Evolutionary conservation across 2,797 vertebrate species (phyloP).

Genomic region (Pelochelys cantorii): DNA sequence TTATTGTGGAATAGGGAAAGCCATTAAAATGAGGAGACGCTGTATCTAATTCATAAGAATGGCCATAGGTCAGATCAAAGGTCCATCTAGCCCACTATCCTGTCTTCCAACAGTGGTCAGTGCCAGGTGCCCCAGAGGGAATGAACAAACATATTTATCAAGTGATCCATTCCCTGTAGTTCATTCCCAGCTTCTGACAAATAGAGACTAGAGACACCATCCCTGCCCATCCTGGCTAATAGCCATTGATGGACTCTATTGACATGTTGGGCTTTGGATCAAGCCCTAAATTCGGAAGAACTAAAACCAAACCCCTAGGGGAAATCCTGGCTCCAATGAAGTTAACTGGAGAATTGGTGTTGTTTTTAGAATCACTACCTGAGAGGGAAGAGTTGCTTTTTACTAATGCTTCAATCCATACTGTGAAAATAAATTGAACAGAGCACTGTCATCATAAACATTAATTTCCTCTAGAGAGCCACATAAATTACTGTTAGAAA

Average conservation of each 20-base stretch:
- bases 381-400: background rate
- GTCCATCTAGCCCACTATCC: too few relatives aligned
- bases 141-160: too few relatives aligned
- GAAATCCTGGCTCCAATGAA: background rate
- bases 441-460: background rate
- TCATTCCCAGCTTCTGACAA: too few relatives aligned
- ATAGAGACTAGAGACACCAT: too few relatives aligned
- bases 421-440: background rate
- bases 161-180: too few relatives aligned
- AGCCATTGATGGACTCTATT: background rate
- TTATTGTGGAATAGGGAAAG: conserved; percentile 10
- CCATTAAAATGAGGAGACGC: background rate
- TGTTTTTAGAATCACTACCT: background rate
- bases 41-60: background rate
- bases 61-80: too few relatives aligned
- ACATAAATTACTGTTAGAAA: background rate
- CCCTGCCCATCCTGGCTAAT: too few relatives aligned
- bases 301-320: background rate
- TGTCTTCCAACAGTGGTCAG: too few relatives aligned
- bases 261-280: background rate
- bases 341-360: background rate
- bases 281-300: background rate
- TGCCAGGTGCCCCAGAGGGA: too few relatives aligned
- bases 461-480: background rate
- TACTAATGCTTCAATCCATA: background rate